Evolutionary conservation across 2,888 invertebrate species (phyloP).

Genomic region (Megaustenia siamemsis): DNA sequence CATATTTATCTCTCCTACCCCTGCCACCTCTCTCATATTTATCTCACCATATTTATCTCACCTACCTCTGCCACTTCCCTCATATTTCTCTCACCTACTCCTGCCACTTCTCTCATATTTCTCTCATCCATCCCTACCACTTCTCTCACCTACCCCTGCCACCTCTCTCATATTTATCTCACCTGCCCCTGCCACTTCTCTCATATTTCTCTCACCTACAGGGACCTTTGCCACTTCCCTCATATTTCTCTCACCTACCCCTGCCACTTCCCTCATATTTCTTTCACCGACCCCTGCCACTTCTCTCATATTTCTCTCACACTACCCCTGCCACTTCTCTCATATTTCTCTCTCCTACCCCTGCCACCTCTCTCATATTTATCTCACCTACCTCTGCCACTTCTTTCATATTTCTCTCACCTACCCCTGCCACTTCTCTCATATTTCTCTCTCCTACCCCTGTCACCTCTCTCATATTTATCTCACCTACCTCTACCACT

Average conservation of each 20-base stretch:
- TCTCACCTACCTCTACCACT: no score
- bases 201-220: conserved; percentile 56
- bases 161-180: neutral
- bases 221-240: no score
- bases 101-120: no score
- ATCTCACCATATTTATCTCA: no score
- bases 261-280: neutral
- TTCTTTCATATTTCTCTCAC: neutral
- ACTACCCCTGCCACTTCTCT: neutral
- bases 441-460: neutral
- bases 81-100: conserved; percentile 58
- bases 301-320: neutral
- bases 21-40: neutral
- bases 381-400: neutral
- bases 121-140: neutral
- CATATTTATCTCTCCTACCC: neutral
- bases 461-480: neutral
- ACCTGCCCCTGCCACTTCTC: neutral
- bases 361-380: no score
- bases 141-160: neutral
- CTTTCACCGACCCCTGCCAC: neutral
- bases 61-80: neutral
- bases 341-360: conserved; percentile 56
- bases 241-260: neutral
- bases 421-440: neutral